Evolutionary conservation across 2,797 vertebrate genomes (phyloP).

Genomic region (Acropternis orthonyx): DNA sequence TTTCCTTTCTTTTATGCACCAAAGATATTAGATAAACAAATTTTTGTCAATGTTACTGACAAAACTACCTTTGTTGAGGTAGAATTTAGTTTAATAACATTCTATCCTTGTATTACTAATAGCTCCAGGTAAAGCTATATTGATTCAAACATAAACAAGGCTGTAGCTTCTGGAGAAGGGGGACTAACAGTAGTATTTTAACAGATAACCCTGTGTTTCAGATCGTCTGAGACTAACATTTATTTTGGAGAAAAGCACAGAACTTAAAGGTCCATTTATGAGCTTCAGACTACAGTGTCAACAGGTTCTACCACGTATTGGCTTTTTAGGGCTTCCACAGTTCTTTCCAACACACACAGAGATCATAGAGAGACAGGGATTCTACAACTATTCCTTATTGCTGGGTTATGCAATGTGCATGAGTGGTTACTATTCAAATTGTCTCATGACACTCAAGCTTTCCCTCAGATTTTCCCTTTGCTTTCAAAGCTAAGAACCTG

Average conservation of each 20-base stretch:
- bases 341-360: neutral
- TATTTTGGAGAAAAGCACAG: neutral
- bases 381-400: neutral
- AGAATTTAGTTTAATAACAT: neutral
- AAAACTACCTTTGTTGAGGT: neutral
- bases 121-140: neutral
- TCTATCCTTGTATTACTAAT: neutral
- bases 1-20: neutral
- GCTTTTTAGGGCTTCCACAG: neutral
- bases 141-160: neutral
- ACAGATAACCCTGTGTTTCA: neutral
- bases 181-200: neutral
- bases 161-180: neutral
- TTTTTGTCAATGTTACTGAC: neutral
- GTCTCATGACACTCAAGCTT: neutral
- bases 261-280: neutral
- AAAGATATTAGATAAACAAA: neutral
- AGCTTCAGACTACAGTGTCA: neutral
- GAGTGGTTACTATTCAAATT: neutral
- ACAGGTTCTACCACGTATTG: neutral
- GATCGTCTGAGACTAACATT: neutral
- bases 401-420: neutral
- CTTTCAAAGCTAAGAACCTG: neutral
- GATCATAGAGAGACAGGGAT: neutral
- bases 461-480: neutral